A percentile compares a stretch with the other conserved stretches of the same genome.
phyloP scores from a whole-genome alignment of 2,888 invertebrate species.

The Cetonia aurata region DNA sequence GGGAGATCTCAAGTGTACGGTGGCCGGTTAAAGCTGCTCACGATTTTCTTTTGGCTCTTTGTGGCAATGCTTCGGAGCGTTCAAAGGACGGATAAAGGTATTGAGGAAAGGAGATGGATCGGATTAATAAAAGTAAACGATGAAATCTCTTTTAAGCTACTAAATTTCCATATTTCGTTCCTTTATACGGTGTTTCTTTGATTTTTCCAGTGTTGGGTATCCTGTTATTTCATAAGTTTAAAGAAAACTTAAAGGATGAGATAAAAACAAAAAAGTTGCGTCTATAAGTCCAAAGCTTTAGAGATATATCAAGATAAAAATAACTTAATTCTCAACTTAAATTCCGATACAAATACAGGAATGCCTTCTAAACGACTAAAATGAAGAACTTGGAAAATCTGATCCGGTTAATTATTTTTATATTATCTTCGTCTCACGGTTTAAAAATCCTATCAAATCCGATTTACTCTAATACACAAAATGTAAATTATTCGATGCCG shows the following conservation, averaged over 20 bases:
- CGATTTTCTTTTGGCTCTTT: slow-evolving; percentile 28
- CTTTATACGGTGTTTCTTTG: neutral
- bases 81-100: slow-evolving; percentile 37
- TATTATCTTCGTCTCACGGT: neutral
- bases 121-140: neutral
- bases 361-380: no score
- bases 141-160: slow-evolving; percentile 9
- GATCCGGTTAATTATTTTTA: slow-evolving; percentile 1
- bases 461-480: slow-evolving; percentile 21
- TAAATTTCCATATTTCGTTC: slow-evolving; percentile 22
- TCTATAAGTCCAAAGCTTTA: no score
- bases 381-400: neutral
- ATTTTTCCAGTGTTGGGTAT: no score
- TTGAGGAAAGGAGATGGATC: slow-evolving; percentile 1
- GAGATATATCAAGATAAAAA: no score
- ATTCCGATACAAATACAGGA: no score
- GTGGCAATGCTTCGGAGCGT: slow-evolving; percentile 31
- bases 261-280: no score
- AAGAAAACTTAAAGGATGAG: no score
- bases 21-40: slow-evolving; percentile 34
- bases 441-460: slow-evolving; percentile 14
- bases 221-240: no score
- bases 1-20: slow-evolving; percentile 21
- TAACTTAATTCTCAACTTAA: no score
- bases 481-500: slow-evolving; percentile 8